These are phyloP conservation scores for Patagioenas fasciata DNA, from an alignment of 2,113 vertebrate species.

Conservation along the genomic window DNA sequence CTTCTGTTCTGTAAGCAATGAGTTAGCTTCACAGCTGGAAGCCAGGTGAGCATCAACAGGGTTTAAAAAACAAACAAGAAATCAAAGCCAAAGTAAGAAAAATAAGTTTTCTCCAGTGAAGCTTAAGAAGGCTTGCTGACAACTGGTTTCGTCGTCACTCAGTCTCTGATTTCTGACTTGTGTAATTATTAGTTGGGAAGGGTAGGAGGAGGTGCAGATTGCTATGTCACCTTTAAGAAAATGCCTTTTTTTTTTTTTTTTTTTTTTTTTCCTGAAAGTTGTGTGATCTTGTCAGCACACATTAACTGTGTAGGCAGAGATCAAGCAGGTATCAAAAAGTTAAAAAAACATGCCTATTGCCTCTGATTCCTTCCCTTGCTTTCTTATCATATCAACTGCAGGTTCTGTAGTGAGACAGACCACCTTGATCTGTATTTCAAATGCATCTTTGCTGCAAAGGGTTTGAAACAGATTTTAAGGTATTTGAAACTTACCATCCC, in stretches of 20 bases:
- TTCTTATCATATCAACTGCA: neutral
- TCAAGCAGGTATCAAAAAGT: neutral
- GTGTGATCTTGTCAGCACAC: neutral
- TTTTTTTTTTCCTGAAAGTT: neutral
- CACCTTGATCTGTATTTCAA: neutral
- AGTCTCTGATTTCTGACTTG: neutral
- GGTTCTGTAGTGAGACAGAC: neutral
- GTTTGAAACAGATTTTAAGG: neutral
- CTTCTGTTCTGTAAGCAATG: neutral
- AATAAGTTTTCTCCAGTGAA: neutral
- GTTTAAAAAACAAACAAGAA: neutral
- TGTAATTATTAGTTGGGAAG: neutral
- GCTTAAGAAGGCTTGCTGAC: fast-evolving
- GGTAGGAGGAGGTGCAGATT: neutral
- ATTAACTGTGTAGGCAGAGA: neutral
- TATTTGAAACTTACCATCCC: neutral
- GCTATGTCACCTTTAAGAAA: neutral
- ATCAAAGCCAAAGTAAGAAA: neutral
- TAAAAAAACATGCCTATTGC: neutral
- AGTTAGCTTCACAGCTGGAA: neutral
- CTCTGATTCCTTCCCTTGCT: neutral
- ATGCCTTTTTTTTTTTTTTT: neutral
- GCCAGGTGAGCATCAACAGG: neutral
- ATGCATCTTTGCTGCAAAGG: neutral
- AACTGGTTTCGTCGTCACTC: neutral